phyloP scores from a whole-genome alignment of 2,113 vertebrate genomes.

The Fregetta grallaria region DNA sequence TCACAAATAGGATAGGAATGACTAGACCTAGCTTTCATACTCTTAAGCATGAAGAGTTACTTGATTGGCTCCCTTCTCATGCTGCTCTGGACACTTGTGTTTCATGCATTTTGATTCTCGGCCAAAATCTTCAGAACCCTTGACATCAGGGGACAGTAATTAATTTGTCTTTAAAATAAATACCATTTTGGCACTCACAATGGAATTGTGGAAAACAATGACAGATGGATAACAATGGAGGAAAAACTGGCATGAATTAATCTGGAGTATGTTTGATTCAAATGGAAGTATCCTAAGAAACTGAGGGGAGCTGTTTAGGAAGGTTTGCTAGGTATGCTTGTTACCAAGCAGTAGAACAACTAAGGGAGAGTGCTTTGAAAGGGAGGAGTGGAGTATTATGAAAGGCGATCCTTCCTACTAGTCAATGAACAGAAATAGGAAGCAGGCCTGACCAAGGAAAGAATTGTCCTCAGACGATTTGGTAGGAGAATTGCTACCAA shows the following conservation, averaged over 20 bases:
- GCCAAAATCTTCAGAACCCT: not conserved
- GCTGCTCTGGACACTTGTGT: not conserved
- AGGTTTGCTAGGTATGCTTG: not conserved
- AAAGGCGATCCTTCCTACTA: not conserved
- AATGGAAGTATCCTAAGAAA: not conserved
- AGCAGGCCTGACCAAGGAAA: not conserved
- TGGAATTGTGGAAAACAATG: not conserved
- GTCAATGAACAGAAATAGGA: not conserved
- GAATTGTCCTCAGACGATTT: not conserved
- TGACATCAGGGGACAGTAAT: not conserved
- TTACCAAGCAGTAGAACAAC: not conserved
- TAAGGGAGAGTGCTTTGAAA: not conserved
- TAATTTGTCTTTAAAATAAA: not conserved
- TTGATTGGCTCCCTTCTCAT: not conserved
- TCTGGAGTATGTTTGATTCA: not conserved
- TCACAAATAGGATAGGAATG: not conserved
- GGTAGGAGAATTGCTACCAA: not conserved
- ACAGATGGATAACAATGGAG: not conserved
- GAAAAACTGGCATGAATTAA: not conserved
- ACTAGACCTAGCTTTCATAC: not conserved
- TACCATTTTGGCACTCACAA: not conserved
- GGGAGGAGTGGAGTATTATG: not conserved
- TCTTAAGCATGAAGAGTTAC: not conserved
- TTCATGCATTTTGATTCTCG: not conserved
- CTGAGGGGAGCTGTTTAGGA: not conserved